phyloP scores from a whole-genome alignment of 2,113 vertebrate species.

The Stigmatopora nigra region DNA sequence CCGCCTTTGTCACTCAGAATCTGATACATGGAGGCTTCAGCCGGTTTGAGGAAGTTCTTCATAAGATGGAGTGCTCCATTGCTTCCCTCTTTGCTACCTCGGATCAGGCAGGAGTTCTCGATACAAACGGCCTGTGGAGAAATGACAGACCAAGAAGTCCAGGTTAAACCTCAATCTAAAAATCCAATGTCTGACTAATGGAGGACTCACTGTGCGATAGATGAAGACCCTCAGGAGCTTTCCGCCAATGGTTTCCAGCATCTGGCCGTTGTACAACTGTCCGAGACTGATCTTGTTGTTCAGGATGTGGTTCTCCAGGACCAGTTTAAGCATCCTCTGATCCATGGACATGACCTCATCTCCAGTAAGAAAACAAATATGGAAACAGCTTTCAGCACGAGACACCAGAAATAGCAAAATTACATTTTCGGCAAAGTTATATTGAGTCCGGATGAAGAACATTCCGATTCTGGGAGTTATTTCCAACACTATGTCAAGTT shows the following conservation, averaged over 20 bases:
- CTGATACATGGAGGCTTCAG: constrained; percentile 77
- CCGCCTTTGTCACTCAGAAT: constrained; percentile 77
- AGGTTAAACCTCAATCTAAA: neutral
- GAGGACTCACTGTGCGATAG: constrained; percentile 85
- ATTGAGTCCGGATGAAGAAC: neutral
- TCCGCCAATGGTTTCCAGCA: constrained; percentile 85
- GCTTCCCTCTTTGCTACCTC: constrained; percentile 90
- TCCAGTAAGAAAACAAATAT: constrained; percentile 36
- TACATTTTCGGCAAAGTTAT: too few relatives aligned
- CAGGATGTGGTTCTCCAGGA: constrained; percentile 89
- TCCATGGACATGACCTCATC: constrained; percentile 88
- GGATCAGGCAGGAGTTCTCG: constrained; percentile 90
- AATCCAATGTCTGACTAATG: constrained; percentile 9
- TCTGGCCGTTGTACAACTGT: constrained; percentile 88
- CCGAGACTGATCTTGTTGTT: constrained; percentile 83
- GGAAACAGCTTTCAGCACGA: neutral
- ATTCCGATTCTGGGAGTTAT: constrained; percentile 2
- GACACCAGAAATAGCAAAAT: too few relatives aligned
- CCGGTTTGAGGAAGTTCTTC: constrained; percentile 78
- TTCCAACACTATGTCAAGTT: constrained; percentile 1
- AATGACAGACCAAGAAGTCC: constrained; percentile 11
- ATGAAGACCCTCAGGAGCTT: constrained; percentile 87
- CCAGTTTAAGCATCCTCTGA: constrained; percentile 76
- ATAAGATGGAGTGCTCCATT: constrained; percentile 90
- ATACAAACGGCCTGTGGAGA: constrained; percentile 83